Base-by-base conservation (phyloP, 2,797 vertebrate species). In the Coccyzus lansbergi region DNA sequence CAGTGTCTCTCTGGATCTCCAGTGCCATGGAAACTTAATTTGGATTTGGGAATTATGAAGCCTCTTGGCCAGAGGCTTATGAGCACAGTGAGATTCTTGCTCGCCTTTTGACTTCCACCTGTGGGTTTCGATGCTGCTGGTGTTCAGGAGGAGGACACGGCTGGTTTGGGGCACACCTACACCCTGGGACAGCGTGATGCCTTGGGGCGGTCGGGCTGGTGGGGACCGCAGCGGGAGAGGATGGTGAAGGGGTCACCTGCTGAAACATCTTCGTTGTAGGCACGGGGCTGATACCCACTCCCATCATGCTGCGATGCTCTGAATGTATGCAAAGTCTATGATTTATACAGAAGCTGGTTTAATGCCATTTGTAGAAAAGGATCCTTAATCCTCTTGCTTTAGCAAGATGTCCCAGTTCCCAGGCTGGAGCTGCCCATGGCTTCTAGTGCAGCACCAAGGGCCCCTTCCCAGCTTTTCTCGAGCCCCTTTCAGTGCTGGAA, bases 301-400 rank as follows among this genome's bases (percentile, higher is more conserved):
- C 20, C 42, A 1, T 36, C 17, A 2, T 4, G 29, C 72, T 3
- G 40, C 19, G 70, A 2, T 31, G 42, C 58, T 55, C 62, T 13
- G 26, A 33, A 12, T 1, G 20, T 6, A 1, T 10, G 31, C 12
- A 7, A 10, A 36, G 36, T 9, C 26, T 7, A 0, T 8, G 26
- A 5, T 19, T 52, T 33, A 11, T 10, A 3, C 3, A 48, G 46
- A 25, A 36, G 19, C 18, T 24, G 82, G 8, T 44, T 33, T 34
- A 10, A 26, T 12, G 33, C 4, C 4, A 0, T 7, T 48, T 42
- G 44, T 38, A 28, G 29, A 40, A 17, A n/a, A 36, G 33, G 25
- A 40, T 58, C 56, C 36, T 25, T 10, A 4, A 9, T 9, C 6
- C 4, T 0, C 24, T 58, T 7, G 6, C 22, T 24, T 7, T 7